Conservation (phyloP, 2,888 invertebrate species). For the Schrankia costaestrigalis region DNA sequence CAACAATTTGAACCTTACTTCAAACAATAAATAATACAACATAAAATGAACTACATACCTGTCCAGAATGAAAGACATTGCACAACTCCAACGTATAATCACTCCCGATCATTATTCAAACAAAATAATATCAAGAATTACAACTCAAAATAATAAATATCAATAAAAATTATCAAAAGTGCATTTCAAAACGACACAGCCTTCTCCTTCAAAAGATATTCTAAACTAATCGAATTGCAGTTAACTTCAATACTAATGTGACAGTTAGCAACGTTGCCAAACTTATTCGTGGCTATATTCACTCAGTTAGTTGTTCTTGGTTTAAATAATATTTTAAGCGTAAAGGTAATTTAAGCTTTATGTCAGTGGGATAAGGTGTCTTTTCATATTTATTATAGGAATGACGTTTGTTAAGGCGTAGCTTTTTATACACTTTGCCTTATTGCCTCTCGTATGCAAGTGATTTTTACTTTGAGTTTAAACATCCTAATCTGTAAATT, state of each 20-base stretch:
- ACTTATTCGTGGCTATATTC: conserved; percentile 53
- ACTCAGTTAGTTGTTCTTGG: conserved; percentile 43
- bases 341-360: conserved; percentile 25
- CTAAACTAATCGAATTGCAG: conserved; percentile 50
- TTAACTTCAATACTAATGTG: conserved; percentile 54
- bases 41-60: conserved; percentile 79
- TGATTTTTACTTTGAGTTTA: no score
- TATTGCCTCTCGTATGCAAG: no score
- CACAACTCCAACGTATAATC: conserved; percentile 93
- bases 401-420: conserved; percentile 38
- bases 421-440: no score
- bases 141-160: conserved; percentile 23
- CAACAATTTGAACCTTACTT: no score
- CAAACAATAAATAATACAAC: not conserved
- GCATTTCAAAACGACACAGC: conserved; percentile 44
- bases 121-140: conserved; percentile 14
- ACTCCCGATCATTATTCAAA: conserved; percentile 85
- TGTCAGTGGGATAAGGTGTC: rapidly evolving
- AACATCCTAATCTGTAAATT: no score
- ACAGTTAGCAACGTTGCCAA: conserved; percentile 61
- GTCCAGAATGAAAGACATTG: conserved; percentile 93
- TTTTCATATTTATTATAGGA: conserved; percentile 1
- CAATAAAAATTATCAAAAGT: conserved; percentile 34
- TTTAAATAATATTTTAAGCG: conserved; percentile 23
- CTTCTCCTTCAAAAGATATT: conserved; percentile 29